phyloP scores from a whole-genome alignment of 64 coral and sea anemone genomes.

The Montipora capricornis region DNA sequence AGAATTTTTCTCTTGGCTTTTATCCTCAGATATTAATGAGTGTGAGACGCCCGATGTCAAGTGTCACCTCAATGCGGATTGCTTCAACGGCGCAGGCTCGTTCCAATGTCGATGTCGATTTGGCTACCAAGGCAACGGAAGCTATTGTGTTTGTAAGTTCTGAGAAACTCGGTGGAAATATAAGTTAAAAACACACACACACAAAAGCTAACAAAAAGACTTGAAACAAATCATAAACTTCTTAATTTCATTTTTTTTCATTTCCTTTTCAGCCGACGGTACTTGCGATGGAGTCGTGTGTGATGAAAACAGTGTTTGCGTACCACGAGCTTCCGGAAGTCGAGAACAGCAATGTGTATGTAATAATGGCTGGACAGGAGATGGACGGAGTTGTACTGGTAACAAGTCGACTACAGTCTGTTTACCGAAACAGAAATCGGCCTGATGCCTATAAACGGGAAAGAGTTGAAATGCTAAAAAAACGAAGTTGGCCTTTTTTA shows the following conservation, averaged over 20 bases:
- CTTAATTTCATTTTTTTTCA: background rate
- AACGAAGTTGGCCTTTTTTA: too few species aligned
- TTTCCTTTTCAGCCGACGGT: slow-evolving; percentile 38
- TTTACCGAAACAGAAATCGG: too few species aligned
- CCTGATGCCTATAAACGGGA: too few species aligned
- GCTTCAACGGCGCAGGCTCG: slow-evolving; percentile 76
- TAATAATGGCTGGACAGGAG: slow-evolving; percentile 45
- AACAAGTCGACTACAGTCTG: background rate
- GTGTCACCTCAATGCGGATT: slow-evolving; percentile 79
- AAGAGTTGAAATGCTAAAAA: too few species aligned
- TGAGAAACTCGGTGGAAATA: background rate
- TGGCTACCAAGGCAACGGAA: slow-evolving; percentile 86
- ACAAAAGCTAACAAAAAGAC: too few species aligned
- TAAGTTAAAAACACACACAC: too few species aligned
- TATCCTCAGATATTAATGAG: slow-evolving; percentile 73
- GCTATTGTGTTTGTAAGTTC: slow-evolving; percentile 69
- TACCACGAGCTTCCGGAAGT: background rate
- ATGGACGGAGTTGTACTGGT: slow-evolving; percentile 54
- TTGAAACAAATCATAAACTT: too few species aligned
- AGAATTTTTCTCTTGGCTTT: too few species aligned
- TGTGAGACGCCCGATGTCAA: slow-evolving; percentile 32
- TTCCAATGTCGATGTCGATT: slow-evolving; percentile 74
- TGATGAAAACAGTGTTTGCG: slow-evolving; percentile 50
- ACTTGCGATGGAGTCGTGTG: slow-evolving; percentile 68
- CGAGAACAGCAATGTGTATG: slow-evolving; percentile 43